Evolutionary conservation across 2,888 invertebrate species (phyloP).

Genomic region (Lasioglossum pauxillum): DNA sequence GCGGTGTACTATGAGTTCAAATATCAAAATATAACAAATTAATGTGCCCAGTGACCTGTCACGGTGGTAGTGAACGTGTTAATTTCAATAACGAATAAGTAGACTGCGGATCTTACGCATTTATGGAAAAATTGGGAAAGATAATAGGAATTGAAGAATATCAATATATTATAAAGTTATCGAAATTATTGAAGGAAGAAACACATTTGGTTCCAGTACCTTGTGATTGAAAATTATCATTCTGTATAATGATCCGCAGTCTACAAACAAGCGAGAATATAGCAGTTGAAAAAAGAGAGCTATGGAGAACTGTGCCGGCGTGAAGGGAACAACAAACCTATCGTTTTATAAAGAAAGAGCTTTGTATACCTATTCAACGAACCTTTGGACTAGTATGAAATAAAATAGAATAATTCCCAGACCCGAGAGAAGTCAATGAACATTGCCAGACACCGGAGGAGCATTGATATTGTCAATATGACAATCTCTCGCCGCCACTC

Average conservation of each 20-base stretch:
- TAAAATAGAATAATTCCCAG: neutral
- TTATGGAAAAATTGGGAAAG: neutral
- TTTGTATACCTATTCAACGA: constrained; percentile 35
- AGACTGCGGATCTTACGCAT: neutral
- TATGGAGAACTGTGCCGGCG: neutral
- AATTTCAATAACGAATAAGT: neutral
- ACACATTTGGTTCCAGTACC: neutral
- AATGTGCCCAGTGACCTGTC: neutral
- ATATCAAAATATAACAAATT: neutral
- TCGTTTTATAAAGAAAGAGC: constrained; percentile 39
- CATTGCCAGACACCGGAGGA: neutral
- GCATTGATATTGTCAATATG: neutral
- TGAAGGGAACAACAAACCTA: constrained; percentile 49
- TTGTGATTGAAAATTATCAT: neutral
- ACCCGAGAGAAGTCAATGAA: neutral
- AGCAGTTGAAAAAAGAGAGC: neutral
- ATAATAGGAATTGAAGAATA: neutral
- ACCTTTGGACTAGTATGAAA: neutral
- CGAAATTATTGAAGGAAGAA: neutral
- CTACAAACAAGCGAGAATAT: neutral
- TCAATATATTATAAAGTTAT: neutral
- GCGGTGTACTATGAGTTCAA: neutral
- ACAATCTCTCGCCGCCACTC: constrained; percentile 24
- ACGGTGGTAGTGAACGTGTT: neutral
- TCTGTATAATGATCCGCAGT: neutral